Evolutionary conservation across 2,797 vertebrate species (phyloP).

Genomic region (Okamejei kenojei): DNA sequence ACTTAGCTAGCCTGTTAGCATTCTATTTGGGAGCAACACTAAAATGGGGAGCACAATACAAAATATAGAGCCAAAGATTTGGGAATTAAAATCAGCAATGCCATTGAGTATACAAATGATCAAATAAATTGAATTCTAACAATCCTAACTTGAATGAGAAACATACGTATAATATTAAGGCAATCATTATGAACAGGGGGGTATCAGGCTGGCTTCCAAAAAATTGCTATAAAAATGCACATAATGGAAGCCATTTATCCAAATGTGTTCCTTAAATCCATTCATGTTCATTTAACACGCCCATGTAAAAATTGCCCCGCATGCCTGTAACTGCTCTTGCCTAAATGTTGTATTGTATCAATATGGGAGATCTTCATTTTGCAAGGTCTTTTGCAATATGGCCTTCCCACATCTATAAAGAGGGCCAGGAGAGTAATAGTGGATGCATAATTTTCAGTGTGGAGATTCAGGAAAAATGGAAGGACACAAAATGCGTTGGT

Average conservation of each 20-base stretch:
- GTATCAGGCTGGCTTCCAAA: not conserved
- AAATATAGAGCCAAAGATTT: not conserved
- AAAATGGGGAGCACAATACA: not conserved
- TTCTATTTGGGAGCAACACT: not conserved
- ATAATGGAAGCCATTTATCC: not conserved
- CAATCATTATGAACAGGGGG: not conserved
- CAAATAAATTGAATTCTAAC: not conserved
- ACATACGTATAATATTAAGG: not conserved
- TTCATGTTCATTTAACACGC: not conserved
- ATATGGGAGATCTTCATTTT: not conserved
- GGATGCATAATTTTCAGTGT: too few species aligned
- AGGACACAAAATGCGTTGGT: not conserved
- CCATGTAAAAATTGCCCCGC: not conserved
- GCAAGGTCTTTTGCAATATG: not conserved
- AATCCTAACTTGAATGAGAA: not conserved
- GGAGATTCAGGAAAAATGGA: not conserved
- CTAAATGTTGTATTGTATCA: not conserved
- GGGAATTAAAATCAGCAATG: not conserved
- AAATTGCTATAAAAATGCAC: not conserved
- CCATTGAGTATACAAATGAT: not conserved
- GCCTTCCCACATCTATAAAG: not conserved
- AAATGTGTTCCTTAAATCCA: too few species aligned
- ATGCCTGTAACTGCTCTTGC: not conserved
- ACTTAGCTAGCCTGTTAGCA: too few species aligned
- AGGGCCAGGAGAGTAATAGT: not conserved